phyloP scores from a whole-genome alignment of 2,888 invertebrate species.

The Oscheius sp. region DNA sequence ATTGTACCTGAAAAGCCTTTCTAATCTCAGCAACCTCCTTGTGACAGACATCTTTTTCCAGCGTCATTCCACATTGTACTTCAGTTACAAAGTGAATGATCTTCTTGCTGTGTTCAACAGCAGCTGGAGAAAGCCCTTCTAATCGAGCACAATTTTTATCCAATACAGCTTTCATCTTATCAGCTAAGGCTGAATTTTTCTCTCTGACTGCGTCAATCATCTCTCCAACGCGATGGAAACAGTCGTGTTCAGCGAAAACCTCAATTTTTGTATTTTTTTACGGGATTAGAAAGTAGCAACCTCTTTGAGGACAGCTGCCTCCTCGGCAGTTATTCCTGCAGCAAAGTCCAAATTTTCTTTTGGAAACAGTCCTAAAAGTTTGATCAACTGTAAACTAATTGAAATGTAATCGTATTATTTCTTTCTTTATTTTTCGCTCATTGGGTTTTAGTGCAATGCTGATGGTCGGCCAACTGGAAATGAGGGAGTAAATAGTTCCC shows the following conservation, averaged over 20 bases:
- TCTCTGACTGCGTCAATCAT: slow-evolving; percentile 49
- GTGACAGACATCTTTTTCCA: slow-evolving; percentile 37
- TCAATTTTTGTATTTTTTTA: too few species aligned
- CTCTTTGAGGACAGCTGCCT: slow-evolving; percentile 46
- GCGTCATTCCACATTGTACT: slow-evolving; percentile 45
- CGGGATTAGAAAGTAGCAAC: too few species aligned
- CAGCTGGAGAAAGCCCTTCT: slow-evolving; percentile 48
- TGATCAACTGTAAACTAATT: not conserved
- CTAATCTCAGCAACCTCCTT: slow-evolving; percentile 27
- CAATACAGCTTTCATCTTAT: slow-evolving; percentile 43
- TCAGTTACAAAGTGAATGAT: slow-evolving; percentile 50
- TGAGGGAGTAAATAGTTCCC: too few species aligned
- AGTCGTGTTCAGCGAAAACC: slow-evolving; percentile 49
- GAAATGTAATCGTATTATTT: not conserved
- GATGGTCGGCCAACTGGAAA: not conserved
- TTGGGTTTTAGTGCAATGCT: not conserved
- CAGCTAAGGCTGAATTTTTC: slow-evolving; percentile 43
- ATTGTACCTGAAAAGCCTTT: slow-evolving; percentile 28
- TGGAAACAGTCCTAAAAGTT: slow-evolving; percentile 50
- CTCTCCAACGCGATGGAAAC: slow-evolving; percentile 51
- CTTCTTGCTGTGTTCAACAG: slow-evolving; percentile 45
- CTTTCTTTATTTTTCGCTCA: not conserved
- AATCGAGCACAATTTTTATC: slow-evolving; percentile 48
- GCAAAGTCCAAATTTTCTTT: slow-evolving; percentile 56
- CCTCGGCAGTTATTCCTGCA: slow-evolving; percentile 46